phyloP scores from a whole-genome alignment of 2,888 invertebrate genomes.

The Ommatoiulus sabulosus region DNA sequence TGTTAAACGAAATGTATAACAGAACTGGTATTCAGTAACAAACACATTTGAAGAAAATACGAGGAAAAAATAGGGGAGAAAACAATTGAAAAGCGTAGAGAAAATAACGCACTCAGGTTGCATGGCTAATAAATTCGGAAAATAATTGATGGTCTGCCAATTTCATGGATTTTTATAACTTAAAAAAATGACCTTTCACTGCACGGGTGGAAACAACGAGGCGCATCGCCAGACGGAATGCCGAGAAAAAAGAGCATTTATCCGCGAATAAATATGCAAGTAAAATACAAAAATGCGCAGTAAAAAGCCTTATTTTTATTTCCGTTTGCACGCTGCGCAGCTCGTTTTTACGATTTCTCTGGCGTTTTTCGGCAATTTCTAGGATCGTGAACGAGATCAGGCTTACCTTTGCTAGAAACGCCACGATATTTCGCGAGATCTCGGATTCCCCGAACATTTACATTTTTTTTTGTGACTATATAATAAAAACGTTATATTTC shows the following conservation, averaged over 20 bases:
- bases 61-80: neutral
- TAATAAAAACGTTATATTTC: neutral
- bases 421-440: neutral
- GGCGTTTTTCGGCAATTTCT: neutral
- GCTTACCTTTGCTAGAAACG: neutral
- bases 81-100: slow-evolving; percentile 14
- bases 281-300: neutral
- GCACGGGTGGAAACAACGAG: neutral
- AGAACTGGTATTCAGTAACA: no score
- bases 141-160: slow-evolving; percentile 27
- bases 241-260: neutral
- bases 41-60: neutral
- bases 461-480: neutral
- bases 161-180: slow-evolving; percentile 23
- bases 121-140: neutral
- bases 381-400: neutral
- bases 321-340: neutral
- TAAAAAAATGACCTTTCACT: neutral
- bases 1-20: no score
- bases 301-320: slow-evolving; percentile 5
- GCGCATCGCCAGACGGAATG: neutral
- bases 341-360: neutral
- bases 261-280: neutral
- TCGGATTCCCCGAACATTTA: neutral
- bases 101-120: neutral